Evolutionary conservation across 37 sponge, comb jelly and placozoan genomes (phyloP), one percentile per base, ranked within the genome.

Genomic region (Dysidea cf. avara): DNA sequence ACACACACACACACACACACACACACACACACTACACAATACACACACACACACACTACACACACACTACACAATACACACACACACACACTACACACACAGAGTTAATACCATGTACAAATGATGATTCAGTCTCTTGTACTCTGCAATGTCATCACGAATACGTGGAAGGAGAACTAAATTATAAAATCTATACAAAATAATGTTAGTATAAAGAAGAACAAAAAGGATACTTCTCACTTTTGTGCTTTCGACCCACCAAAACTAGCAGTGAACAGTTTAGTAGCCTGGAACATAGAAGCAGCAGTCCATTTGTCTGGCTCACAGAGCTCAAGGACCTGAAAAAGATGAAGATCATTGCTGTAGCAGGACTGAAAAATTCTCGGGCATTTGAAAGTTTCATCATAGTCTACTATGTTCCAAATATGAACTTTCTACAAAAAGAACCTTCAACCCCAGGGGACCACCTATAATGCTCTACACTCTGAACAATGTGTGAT

Each of bases 111-210:
- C 66, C 84, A 83, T 75, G 79, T 98, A 98, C 25, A 98, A 84
- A 77, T 98, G 99, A 63, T 77, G 86, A 71, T 98, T 98, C 30
- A 98, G 90, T 22, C 85, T 60, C 61, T 84, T 89, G 83, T 92
- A 98, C 68, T 98, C 99, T 2, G 93, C 81, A 54, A 98, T 94
- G 61, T 98, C 99, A 72, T 98, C 99, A n/a, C 99, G 78, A 13
- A 98, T 61, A 14, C 99, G 61, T 5, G 99, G 99, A 17, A 92
- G 81, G 28, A 98, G 83, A 14, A 98, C 88, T 28, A 98, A 78
- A 64, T 92, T 92, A 77, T 85, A 98, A 66, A 98, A 98, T 21
- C 85, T 53, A 43, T 43, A 43, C 46, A 9, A 43, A 9, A 43
- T 12, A 12, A 43, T 43, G 9, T 12, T 43, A n/a, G n/a, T n/a